phyloP scores from a whole-genome alignment of 2,113 vertebrate species.

The Gambusia affinis region DNA sequence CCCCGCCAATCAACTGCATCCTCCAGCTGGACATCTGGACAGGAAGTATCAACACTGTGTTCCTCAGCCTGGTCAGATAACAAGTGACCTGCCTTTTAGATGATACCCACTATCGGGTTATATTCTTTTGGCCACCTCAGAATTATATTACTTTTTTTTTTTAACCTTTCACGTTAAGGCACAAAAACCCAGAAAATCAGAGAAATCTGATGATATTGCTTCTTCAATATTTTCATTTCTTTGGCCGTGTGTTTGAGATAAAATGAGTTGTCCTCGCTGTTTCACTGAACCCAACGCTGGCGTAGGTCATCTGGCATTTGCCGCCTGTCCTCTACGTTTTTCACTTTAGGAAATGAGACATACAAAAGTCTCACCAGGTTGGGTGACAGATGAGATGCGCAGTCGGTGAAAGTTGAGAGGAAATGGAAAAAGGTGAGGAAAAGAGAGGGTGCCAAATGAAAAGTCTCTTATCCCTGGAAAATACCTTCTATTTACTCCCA shows the following conservation, averaged over 20 bases:
- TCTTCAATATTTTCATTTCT: slow-evolving; percentile 3
- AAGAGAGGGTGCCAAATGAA: slow-evolving; percentile 43
- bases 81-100: not conserved
- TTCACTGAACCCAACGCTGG: slow-evolving; percentile 31
- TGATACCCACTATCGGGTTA: not conserved
- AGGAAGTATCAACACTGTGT: not conserved
- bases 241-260: not conserved
- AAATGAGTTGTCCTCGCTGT: slow-evolving; percentile 6
- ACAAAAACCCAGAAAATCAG: not conserved
- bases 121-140: not conserved
- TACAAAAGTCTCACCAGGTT: slow-evolving; percentile 39
- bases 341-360: slow-evolving; percentile 44
- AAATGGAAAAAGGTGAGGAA: slow-evolving; percentile 43
- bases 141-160: not conserved
- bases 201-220: too few species aligned
- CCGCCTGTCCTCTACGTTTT: slow-evolving; percentile 51
- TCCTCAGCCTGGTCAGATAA: not conserved
- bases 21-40: not conserved
- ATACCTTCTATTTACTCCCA: slow-evolving; percentile 38
- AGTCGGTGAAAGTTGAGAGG: slow-evolving; percentile 47
- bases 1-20: not conserved
- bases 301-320: slow-evolving; percentile 23
- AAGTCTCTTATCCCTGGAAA: slow-evolving; percentile 44
- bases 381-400: slow-evolving; percentile 44
- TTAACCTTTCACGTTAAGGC: not conserved